phyloP scores from a whole-genome alignment of 2,888 invertebrate species.

The Eupithecia vulgata region DNA sequence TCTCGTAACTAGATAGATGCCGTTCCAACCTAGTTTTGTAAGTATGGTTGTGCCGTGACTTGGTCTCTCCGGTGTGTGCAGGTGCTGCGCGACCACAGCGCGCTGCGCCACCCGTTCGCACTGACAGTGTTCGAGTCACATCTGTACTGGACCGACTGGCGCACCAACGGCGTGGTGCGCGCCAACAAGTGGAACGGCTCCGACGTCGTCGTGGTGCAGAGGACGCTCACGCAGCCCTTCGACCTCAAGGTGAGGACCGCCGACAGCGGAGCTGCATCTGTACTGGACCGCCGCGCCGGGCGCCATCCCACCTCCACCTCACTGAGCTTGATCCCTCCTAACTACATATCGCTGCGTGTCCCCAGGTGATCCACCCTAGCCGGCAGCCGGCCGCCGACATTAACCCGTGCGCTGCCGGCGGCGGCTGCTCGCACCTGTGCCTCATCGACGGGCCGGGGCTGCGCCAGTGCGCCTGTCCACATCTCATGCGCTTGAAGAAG shows the following conservation, averaged over 20 bases:
- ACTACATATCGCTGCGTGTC: background rate
- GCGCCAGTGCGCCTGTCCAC: slow-evolving; percentile 88
- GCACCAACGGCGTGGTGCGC: slow-evolving; percentile 92
- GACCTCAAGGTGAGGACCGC: slow-evolving; percentile 87
- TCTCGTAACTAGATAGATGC: too few species aligned
- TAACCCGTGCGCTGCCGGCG: slow-evolving; percentile 89
- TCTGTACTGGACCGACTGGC: slow-evolving; percentile 98
- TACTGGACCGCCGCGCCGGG: background rate
- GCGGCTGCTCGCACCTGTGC: slow-evolving; percentile 92
- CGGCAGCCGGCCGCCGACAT: slow-evolving; percentile 66
- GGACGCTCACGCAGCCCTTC: slow-evolving; percentile 94
- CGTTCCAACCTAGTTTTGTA: too few species aligned
- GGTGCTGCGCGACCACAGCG: slow-evolving; percentile 89
- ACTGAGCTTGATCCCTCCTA: background rate
- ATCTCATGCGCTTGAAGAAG: slow-evolving; percentile 91
- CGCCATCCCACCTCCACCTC: too few species aligned
- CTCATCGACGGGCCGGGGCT: slow-evolving; percentile 85
- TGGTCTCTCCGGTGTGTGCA: background rate
- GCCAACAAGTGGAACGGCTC: slow-evolving; percentile 94
- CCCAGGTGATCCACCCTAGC: slow-evolving; percentile 71
- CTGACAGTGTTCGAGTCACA: slow-evolving; percentile 93
- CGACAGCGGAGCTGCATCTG: background rate
- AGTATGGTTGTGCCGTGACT: background rate
- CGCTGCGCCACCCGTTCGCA: slow-evolving; percentile 94
- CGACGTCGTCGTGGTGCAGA: slow-evolving; percentile 90